phyloP scores from a whole-genome alignment of 2,888 invertebrate genomes.

The Sinelater perroti region DNA sequence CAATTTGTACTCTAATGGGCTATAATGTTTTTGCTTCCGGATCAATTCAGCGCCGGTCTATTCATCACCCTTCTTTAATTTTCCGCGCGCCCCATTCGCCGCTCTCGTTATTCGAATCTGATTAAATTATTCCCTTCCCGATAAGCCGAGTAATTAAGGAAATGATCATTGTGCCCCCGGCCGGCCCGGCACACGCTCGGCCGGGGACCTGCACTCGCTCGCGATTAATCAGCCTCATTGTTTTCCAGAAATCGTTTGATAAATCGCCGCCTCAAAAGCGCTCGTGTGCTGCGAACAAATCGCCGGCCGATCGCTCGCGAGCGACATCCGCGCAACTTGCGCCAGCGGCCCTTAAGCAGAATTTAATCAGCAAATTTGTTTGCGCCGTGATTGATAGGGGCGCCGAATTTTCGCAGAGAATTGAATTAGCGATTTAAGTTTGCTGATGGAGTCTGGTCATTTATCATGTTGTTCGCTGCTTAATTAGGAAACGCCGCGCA shows the following conservation, averaged over 20 bases:
- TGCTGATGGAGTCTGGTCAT: constrained; percentile 3
- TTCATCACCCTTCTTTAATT: constrained; percentile 46
- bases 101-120: constrained; percentile 47
- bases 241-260: constrained; percentile 38
- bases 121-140: constrained; percentile 54
- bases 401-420: constrained; percentile 22
- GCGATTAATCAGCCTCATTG: constrained; percentile 47
- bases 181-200: constrained; percentile 39
- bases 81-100: constrained; percentile 41
- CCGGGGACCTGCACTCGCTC: constrained; percentile 44
- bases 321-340: constrained; percentile 28
- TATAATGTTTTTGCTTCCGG: constrained; percentile 42
- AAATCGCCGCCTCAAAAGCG: constrained; percentile 25
- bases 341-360: constrained; percentile 23
- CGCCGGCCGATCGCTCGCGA: constrained; percentile 8
- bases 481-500: constrained; percentile 6
- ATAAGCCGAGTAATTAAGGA: constrained; percentile 54
- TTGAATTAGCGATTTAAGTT: constrained; percentile 24
- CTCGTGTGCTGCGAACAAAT: constrained; percentile 19
- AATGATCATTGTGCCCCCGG: constrained; percentile 49
- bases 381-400: constrained; percentile 31
- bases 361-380: constrained; percentile 38
- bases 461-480: constrained; percentile 5
- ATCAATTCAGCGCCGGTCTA: constrained; percentile 35
- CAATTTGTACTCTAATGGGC: constrained; percentile 41